Evolutionary conservation across 1,140 invertebrate species (phyloP).

Genomic region (Platyscapa corneri): DNA sequence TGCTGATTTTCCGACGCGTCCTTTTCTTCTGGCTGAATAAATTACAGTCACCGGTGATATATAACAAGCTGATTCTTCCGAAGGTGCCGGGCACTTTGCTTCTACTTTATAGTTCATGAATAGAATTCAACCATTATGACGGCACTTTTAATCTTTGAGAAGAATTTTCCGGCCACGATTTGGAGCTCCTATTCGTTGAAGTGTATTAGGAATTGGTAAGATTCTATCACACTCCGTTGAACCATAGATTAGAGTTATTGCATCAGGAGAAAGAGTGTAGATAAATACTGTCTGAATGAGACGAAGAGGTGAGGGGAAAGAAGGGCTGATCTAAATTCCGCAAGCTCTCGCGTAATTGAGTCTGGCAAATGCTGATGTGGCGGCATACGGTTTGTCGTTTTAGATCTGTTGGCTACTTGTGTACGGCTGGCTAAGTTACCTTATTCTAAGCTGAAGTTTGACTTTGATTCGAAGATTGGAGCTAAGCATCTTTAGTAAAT

Average conservation of each 20-base stretch:
- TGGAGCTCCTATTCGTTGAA: too few relatives aligned
- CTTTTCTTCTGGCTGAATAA: too few relatives aligned
- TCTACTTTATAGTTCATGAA: not conserved
- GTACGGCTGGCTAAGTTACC: not conserved
- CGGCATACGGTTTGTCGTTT: not conserved
- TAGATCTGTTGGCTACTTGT: not conserved
- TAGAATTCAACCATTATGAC: not conserved
- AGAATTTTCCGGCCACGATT: too few relatives aligned
- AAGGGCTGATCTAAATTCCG: too few relatives aligned
- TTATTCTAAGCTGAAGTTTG: not conserved
- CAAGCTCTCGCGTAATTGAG: not conserved
- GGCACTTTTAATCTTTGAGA: too few relatives aligned
- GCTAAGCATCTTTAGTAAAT: not conserved
- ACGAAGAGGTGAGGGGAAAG: not conserved
- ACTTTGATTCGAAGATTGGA: not conserved
- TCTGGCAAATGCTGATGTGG: not conserved
- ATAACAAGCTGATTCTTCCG: not conserved
- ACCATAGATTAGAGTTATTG: too few relatives aligned
- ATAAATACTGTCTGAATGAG: too few relatives aligned
- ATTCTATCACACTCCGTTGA: too few relatives aligned
- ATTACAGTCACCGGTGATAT: too few relatives aligned
- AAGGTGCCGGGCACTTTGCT: not conserved
- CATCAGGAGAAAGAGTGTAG: too few relatives aligned
- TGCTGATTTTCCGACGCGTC: too few relatives aligned
- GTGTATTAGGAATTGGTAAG: too few relatives aligned